phyloP scores from a whole-genome alignment of 1,140 invertebrate species.

The Tetramorium simillimum region DNA sequence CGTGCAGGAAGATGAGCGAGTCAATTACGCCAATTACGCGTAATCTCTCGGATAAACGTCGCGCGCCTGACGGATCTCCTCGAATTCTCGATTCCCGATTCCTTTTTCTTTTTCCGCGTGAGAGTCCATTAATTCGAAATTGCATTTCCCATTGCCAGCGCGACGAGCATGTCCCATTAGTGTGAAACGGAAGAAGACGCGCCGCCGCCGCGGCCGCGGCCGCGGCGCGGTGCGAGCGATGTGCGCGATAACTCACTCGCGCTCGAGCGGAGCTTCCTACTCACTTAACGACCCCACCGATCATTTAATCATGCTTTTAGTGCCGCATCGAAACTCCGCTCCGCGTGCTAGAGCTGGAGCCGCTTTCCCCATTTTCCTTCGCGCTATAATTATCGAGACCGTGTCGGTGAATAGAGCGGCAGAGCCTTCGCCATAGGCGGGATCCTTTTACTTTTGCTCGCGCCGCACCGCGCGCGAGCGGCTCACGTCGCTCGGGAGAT shows the following conservation, averaged over 20 bases:
- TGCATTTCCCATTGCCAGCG: slow-evolving; percentile 4
- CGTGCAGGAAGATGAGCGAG: background rate
- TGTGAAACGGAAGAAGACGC: slow-evolving; percentile 24
- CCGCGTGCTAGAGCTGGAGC: background rate
- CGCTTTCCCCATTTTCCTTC: slow-evolving; percentile 53
- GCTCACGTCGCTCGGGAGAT: slow-evolving; percentile 4
- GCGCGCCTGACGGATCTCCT: no score
- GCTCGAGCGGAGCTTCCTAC: slow-evolving; percentile 49
- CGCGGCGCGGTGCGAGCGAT: slow-evolving; percentile 37
- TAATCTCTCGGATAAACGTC: background rate
- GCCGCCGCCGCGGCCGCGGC: background rate
- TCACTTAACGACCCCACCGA: slow-evolving; percentile 49
- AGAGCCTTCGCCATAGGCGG: background rate
- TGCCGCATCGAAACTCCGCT: slow-evolving; percentile 24
- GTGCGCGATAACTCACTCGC: slow-evolving; percentile 29
- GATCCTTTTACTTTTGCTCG: slow-evolving; percentile 52
- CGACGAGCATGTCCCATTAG: slow-evolving; percentile 13
- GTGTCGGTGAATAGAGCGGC: slow-evolving; percentile 29
- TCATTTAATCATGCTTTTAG: slow-evolving; percentile 52
- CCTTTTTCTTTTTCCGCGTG: no score
- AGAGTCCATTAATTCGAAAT: slow-evolving; percentile 17
- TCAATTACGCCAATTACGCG: background rate
- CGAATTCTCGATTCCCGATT: background rate
- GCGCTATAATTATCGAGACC: slow-evolving; percentile 47
- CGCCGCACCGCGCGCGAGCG: background rate